These are phyloP conservation scores for Argya squamiceps DNA, from an alignment of 2,797 vertebrate genomes.

Conservation along the genomic window DNA sequence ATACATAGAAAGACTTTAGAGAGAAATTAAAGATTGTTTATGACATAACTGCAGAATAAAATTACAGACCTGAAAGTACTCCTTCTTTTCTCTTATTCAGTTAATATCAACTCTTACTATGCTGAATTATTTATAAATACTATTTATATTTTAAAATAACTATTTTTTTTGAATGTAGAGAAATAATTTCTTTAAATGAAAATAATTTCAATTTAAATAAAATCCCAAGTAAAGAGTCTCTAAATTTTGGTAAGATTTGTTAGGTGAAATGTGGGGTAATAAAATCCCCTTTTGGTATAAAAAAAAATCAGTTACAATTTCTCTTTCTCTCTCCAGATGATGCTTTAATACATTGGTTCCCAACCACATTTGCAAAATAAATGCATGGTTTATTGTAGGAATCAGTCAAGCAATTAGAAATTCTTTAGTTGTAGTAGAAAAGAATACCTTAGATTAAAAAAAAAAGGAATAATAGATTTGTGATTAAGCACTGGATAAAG, in stretches of 20 bases:
- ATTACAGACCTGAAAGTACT: not conserved
- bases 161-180: not conserved
- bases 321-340: not conserved
- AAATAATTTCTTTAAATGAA: not conserved
- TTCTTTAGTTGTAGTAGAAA: not conserved
- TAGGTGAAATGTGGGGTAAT: not conserved
- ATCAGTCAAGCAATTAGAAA: not conserved
- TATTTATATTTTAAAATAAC: not conserved
- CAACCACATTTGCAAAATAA: not conserved
- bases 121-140: not conserved
- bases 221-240: not conserved
- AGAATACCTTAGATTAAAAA: not conserved
- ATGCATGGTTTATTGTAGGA: not conserved
- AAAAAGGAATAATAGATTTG: not conserved
- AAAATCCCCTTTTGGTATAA: not conserved
- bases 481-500: not conserved
- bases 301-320: not conserved
- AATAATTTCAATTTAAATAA: not conserved
- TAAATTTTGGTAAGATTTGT: not conserved
- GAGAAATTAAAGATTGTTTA: not conserved
- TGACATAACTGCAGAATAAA: not conserved
- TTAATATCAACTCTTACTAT: not conserved
- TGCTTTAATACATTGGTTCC: not conserved
- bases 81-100: not conserved
- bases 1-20: constrained; percentile 3